Evolutionary conservation across 1,140 invertebrate genomes (phyloP), one percentile per base, ranked within the genome.

Genomic region (Bombus breviceps): DNA sequence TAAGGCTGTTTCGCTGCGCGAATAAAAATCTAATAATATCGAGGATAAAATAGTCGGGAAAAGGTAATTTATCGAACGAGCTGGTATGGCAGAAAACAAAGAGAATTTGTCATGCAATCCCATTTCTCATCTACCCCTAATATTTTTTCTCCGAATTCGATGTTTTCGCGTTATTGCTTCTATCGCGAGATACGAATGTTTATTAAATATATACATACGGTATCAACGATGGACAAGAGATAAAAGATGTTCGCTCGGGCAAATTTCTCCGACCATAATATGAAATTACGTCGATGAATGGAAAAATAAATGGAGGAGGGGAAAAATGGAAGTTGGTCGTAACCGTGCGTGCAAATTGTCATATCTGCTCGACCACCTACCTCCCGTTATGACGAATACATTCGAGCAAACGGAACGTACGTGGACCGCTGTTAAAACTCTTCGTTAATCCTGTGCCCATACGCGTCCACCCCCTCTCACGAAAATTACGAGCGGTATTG

Each of bases 401-500:
- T 25, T 62, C 69, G 77, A 74, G 41, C 62, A 62, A 74, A 78
- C 81, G 47, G 8, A 73, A 69, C 66, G 41, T 81, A 62, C n/a
- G 47, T 18, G 34, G n/a, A 37, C 18, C 34, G 75, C 37, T 53
- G 82, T 64, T 80, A 80, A 85, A 80, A 81, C 73, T 68, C 77
- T 71, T 78, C 81, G 69, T 81, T 90, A 88, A 90, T 90, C 75
- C 62, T 28, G 32, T 64, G 74, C 73, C 85, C 85, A 71, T 74
- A 64, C 81, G 68, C 43, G 41, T 9, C 8, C 34, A 59, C 71
- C 25, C 41, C 66, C 41, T 69, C 32, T 25, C 39, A 25, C 71
- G 76, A 86, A 90, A 90, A 88, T 90, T 87, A 90, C 81, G 76
- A 80, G 28, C 62, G 64, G 75, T 64, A 90, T 90, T 90, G 89